phyloP scores from a whole-genome alignment of 2,113 vertebrate species.

The Ramphastos sulfuratus region DNA sequence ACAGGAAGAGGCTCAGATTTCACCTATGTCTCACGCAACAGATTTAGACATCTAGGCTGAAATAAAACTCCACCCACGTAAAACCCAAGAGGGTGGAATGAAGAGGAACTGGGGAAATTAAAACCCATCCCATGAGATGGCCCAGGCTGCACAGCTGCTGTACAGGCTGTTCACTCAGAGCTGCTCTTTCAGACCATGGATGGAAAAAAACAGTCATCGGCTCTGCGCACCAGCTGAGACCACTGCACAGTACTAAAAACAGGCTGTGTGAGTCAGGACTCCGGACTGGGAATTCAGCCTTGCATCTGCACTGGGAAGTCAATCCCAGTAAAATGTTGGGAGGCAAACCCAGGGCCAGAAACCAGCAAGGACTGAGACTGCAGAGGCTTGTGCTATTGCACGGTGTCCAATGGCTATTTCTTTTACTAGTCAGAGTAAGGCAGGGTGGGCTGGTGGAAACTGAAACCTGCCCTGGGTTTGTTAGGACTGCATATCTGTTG shows the following conservation, averaged over 20 bases:
- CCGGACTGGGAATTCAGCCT: not conserved
- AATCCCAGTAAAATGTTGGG: accelerated
- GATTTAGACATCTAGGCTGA: conserved; percentile 54
- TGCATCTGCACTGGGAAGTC: not conserved
- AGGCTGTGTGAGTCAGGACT: not conserved
- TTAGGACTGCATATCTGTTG: not conserved
- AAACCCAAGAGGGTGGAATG: conserved; percentile 24
- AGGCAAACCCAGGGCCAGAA: not conserved
- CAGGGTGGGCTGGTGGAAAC: not conserved
- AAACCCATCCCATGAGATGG: conserved; percentile 7
- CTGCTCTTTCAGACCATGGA: not conserved
- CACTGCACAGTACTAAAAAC: not conserved
- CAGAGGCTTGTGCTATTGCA: not conserved
- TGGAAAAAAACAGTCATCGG: not conserved
- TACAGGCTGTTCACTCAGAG: conserved; percentile 17
- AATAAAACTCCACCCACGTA: conserved; percentile 26
- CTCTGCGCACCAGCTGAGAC: conserved; percentile 29
- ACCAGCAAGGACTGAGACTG: not conserved
- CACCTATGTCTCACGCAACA: conserved; percentile 51
- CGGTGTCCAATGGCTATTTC: accelerated
- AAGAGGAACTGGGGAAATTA: conserved; percentile 44
- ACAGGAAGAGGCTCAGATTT: conserved; percentile 47
- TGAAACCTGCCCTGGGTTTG: not conserved
- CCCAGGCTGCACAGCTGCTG: conserved; percentile 43
- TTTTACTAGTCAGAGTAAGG: not conserved